phyloP scores from a whole-genome alignment of 2,888 invertebrate genomes.

The Eulithis prunata region DNA sequence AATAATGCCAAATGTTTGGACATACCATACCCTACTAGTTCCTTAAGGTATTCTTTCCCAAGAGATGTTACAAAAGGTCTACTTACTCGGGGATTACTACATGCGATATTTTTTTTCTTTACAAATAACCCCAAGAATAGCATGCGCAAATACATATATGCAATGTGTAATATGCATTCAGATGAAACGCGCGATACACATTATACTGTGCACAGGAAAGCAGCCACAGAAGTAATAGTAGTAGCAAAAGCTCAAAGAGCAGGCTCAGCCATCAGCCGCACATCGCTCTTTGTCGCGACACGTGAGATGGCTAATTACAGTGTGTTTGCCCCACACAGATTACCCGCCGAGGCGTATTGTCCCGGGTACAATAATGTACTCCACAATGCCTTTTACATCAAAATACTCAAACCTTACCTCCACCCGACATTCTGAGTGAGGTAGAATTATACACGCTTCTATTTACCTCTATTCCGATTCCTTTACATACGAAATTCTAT shows the following conservation, averaged over 20 bases:
- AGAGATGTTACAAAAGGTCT: no score
- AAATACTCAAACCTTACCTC: slow-evolving; percentile 25
- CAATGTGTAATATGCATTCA: background rate
- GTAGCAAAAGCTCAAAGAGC: slow-evolving; percentile 47
- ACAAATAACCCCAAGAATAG: no score
- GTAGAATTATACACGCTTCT: slow-evolving; percentile 19
- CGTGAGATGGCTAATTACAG: slow-evolving; percentile 64
- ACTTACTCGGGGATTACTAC: no score
- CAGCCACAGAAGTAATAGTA: slow-evolving; percentile 12
- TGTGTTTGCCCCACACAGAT: slow-evolving; percentile 55
- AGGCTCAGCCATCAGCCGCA: slow-evolving; percentile 38
- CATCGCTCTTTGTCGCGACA: slow-evolving; percentile 53
- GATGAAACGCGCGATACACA: background rate
- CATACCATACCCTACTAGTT: background rate
- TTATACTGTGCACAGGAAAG: slow-evolving; percentile 14
- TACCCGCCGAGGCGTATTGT: slow-evolving; percentile 55
- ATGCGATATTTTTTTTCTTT: no score
- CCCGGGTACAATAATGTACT: slow-evolving; percentile 47
- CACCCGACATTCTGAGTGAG: slow-evolving; percentile 16
- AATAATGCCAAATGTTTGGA: background rate
- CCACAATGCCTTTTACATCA: slow-evolving; percentile 29
- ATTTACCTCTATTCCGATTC: slow-evolving; percentile 23
- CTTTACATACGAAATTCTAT: slow-evolving; percentile 25
- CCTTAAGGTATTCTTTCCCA: no score
- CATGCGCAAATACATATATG: no score